Evolutionary conservation across 2,888 invertebrate species (phyloP), one percentile per base, ranked within the genome.

Genomic region (Autographa gamma): DNA sequence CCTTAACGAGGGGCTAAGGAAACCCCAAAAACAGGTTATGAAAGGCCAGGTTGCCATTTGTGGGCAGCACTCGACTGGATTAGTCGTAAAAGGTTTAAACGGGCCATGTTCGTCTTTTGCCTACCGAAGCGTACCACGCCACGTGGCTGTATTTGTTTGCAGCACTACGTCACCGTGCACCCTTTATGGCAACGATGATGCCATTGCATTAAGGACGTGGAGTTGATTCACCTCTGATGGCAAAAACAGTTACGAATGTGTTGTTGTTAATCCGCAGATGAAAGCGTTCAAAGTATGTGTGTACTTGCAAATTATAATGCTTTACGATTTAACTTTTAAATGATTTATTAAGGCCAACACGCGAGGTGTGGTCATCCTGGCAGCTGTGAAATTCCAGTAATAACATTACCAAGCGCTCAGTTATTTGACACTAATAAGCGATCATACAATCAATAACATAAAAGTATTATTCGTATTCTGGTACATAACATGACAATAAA

Each of bases 11-110:
- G 93, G 92, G 90, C 92, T 89, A 91, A 93, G 95, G 93, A 92
- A 94, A 93, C 94, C 95, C 95, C 95, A 92, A 95, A 95, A 95
- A 95, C 95, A 94, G 95, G 95, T 95, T 95, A 93, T 92, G 92
- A 93, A 91, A 93, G 90, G 91, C 93, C 93, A 89, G 91, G 93
- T 93, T 94, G 92, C 95, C 95, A 94, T 94, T 94, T 93, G 95
- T 91, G 90, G 88, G 89, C 89, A 87, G 88, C 88, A 89, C 91
- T 90, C 90, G 92, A 93, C 93, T 93, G 95, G 94, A 94, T 95
- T 94, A 94, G 93, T 93, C 94, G 93, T 95, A 95, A 95, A 95
- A 92, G 95, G 95, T 92, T 93, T 91, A 94, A 95, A 94, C 95
- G 90, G 90, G 93, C 91, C 91, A 88, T 89, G 90, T 87, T 89